Conservation (phyloP, 1,140 invertebrate genomes). For the Acromyrmex heyeri region DNA sequence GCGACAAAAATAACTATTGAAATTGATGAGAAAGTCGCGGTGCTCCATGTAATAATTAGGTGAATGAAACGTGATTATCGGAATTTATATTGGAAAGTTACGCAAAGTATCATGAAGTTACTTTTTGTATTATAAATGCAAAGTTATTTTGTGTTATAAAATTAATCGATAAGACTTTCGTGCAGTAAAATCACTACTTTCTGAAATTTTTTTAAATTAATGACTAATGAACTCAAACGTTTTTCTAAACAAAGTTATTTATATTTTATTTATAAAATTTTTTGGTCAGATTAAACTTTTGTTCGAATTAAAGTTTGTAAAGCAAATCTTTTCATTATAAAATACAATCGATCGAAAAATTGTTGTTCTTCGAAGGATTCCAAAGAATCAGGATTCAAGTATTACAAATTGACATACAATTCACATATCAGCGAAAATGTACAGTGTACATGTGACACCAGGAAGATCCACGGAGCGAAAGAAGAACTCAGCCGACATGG, state of each 20-base stretch:
- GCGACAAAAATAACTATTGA: neutral
- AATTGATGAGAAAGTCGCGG: neutral
- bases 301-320: neutral
- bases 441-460: constrained; percentile 80
- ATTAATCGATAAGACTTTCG: neutral
- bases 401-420: neutral
- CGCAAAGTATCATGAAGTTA: neutral
- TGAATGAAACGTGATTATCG: constrained; percentile 4
- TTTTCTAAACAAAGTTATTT: neutral
- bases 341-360: neutral
- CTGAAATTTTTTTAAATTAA: neutral
- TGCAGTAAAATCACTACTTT: neutral
- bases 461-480: constrained; percentile 68
- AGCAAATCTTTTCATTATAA: neutral
- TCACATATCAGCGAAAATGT: constrained; percentile 72
- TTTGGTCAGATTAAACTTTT: neutral
- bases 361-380: constrained; percentile 12
- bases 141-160: neutral
- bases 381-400: neutral
- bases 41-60: neutral
- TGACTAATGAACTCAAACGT: neutral
- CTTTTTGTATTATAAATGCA: neutral
- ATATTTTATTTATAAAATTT: neutral
- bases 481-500: constrained; percentile 66
- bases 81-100: neutral